Evolutionary conservation across 2,113 vertebrate species (phyloP).

Genomic region (Emydura subglobosa): DNA sequence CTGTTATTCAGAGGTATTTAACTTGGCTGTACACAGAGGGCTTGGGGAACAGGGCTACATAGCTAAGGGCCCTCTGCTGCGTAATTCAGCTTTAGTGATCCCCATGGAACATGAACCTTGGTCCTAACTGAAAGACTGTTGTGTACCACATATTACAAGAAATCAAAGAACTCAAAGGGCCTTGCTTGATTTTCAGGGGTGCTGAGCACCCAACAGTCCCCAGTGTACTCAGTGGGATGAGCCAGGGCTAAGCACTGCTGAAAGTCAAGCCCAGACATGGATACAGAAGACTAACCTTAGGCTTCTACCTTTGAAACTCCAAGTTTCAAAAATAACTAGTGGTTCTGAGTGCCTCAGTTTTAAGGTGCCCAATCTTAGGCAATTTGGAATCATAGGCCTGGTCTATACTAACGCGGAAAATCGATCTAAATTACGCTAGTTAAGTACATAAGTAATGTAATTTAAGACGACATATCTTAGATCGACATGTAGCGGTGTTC

Average conservation of each 20-base stretch:
- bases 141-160: not conserved
- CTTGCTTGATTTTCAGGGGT: not conserved
- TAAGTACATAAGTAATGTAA: too few species aligned
- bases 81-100: not conserved
- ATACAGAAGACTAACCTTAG: not conserved
- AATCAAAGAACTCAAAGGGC: not conserved
- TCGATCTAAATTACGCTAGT: too few species aligned
- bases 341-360: not conserved
- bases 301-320: not conserved
- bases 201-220: not conserved
- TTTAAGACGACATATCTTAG: too few species aligned
- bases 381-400: not conserved
- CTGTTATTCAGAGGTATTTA: conserved; percentile 2
- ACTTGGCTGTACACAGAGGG: not conserved
- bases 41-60: not conserved
- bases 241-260: not conserved
- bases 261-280: not conserved
- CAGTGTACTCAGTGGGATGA: not conserved
- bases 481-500: too few species aligned
- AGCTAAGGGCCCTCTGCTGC: not conserved
- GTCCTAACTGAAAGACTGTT: not conserved
- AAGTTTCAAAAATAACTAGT: not conserved
- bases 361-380: not conserved
- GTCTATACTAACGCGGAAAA: too few species aligned
- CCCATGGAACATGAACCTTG: not conserved